A percentile compares a stretch with the other conserved stretches of the same genome.
Conservation (phyloP, 2,888 invertebrate species). For the Callinectes sapidus region DNA sequence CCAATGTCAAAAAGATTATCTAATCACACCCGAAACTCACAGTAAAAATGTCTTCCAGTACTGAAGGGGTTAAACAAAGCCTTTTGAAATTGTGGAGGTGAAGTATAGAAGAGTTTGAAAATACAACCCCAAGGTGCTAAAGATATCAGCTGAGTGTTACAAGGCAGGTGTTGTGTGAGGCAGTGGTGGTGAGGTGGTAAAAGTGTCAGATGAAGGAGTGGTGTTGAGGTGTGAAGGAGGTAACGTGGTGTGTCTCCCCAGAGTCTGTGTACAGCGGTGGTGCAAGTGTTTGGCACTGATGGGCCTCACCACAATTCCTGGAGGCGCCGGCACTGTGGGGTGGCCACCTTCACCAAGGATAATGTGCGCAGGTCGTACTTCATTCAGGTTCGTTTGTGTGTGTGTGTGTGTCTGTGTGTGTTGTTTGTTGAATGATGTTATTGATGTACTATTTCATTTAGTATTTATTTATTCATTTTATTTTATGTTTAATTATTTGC, state of each 20-base stretch:
- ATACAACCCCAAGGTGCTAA: too few species aligned
- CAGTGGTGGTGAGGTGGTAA: neutral
- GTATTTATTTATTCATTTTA: neutral
- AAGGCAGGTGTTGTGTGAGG: neutral
- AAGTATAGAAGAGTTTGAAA: too few species aligned
- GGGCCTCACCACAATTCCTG: slow-evolving; percentile 71
- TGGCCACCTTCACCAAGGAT: slow-evolving; percentile 72
- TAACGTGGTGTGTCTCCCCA: slow-evolving; percentile 31
- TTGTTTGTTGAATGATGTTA: neutral
- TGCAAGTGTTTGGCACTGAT: slow-evolving; percentile 71
- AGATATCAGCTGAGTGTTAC: too few species aligned
- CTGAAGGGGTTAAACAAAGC: too few species aligned
- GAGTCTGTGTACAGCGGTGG: slow-evolving; percentile 70
- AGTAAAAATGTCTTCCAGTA: too few species aligned
- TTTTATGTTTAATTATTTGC: neutral
- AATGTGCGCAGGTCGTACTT: slow-evolving; percentile 70
- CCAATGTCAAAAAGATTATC: too few species aligned
- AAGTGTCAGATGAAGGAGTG: neutral
- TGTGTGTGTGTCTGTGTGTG: neutral
- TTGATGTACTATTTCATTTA: neutral
- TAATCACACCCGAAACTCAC: too few species aligned
- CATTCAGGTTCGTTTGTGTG: slow-evolving; percentile 75
- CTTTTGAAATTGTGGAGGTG: too few species aligned
- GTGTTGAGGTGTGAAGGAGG: neutral
- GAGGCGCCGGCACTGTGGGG: slow-evolving; percentile 69